Evolutionary conservation across 2,113 vertebrate species (phyloP), one percentile per base, ranked within the genome.

Genomic region (Misgurnus anguillicaudatus): DNA sequence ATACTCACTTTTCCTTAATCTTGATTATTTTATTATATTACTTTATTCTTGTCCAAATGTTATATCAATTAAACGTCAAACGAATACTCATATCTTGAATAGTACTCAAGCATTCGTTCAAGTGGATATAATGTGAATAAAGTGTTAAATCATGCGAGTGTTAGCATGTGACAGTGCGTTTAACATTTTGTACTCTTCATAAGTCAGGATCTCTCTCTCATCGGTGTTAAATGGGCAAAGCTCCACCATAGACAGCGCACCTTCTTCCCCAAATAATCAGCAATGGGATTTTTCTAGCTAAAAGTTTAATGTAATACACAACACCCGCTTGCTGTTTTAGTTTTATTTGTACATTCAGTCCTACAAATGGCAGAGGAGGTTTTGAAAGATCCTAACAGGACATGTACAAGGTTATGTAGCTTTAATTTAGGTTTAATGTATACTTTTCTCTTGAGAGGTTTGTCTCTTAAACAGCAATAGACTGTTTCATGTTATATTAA

Each of bases 301-400:
- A 67, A 72, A 71, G 75, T 68, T 67, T 61, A 53, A 11, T 61
- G 63, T 77, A 53, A 86, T 69, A 41, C 42, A 39, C 51, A 60
- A 63, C 16, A 77, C 36, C 31, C 38, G 74, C 82, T 64, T 9
- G 58, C 42, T 75, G 72, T 76, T 73, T 47, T 64, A 86, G 24
- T 68, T n/a, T 5, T 1, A 57, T 55, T 68, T 79, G n/a, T n/a
- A 80, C n/a, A 82, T 84, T 64, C 84, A 21, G 77, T 79, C 17
- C 9, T 42, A 19, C 88, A 89, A 82, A 94, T 94, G 92, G 91
- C 90, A 57, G 90, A 91, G 71, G 89, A 92, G 84, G 70, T 87
- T 47, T 85, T 92, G 78, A 9, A 78, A 57, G 81, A 82, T 55
- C 72, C 84, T 66, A 13, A 84, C 83, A 88, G 60, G 39, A 90